A percentile compares a stretch with the other conserved stretches of the same genome.
phyloP scores from a whole-genome alignment of 2,113 vertebrate genomes.

The Potamarius usumacintae region DNA sequence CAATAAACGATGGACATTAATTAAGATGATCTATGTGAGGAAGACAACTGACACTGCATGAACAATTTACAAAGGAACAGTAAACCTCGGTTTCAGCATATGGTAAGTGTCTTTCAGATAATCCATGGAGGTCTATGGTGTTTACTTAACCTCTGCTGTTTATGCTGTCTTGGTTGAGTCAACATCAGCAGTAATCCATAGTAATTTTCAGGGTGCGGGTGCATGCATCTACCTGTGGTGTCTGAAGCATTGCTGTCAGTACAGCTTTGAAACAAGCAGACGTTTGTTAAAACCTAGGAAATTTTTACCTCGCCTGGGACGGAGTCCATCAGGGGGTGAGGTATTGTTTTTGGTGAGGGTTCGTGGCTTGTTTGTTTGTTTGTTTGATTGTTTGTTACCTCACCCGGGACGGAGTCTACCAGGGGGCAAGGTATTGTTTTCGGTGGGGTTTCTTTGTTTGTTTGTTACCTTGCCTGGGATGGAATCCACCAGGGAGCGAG shows the following conservation, averaged over 20 bases:
- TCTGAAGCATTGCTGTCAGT: not conserved
- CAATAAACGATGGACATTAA: conserved; percentile 6
- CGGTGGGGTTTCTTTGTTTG: no score
- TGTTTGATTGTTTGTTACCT: no score
- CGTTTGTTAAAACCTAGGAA: not conserved
- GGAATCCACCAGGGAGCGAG: no score
- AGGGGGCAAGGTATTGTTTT: no score
- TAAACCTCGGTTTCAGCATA: conserved; percentile 1
- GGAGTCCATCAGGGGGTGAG: no score
- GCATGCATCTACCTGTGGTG: conserved; percentile 18
- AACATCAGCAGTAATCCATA: not conserved
- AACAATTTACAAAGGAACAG: not conserved
- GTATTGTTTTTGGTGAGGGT: no score
- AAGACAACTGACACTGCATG: not conserved
- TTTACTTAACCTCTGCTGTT: not conserved
- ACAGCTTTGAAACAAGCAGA: not conserved
- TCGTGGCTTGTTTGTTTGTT: no score
- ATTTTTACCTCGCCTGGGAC: not conserved
- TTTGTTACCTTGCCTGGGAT: no score
- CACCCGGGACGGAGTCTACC: no score
- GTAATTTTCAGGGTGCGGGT: not conserved
- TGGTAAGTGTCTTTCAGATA: not conserved
- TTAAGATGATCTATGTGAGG: conserved; percentile 1
- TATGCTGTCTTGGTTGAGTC: conserved; percentile 16
- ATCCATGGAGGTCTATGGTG: not conserved